Evolutionary conservation across 2,888 invertebrate genomes (phyloP), one percentile per base, ranked within the genome.

Genomic region (Amphipyra berbera): DNA sequence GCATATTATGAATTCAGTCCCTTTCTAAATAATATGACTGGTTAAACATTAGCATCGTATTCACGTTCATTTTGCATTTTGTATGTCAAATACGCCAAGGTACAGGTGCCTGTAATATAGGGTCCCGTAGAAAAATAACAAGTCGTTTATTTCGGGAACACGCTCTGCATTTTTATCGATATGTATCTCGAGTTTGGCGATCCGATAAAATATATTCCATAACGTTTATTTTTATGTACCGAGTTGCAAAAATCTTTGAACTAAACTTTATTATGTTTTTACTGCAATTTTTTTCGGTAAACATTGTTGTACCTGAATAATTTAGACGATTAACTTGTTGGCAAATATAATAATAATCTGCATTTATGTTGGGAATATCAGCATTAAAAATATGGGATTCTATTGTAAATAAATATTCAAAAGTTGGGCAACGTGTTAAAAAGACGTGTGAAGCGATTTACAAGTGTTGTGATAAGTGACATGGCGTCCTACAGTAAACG

Each of bases 21-120:
- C 38, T 57, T 53, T 50, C 14, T 33, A 30, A 57, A 54, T 57
- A 46, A 56, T 67, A 57, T 53, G 12, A 53, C 12, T 41, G 48
- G n/a, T 42, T 54, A 6, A 49, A 57, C 45, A 57, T 73, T 50
- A 54, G 44, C 41, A 44, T 45, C 8, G 30, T 35, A 35, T 38
- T 45, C 10, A 48, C 12, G 33, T 54, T 54, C 42, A 44, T 57
- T 62, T 73, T 49, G 45, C 48, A 40, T 42, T 30, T 44, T 44
- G 15, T 53, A 42, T 35, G 52, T 52, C 7, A 52, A 21, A 41
- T 52, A 49, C n/a, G 13, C 27, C 37, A 6, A 35, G n/a, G 12
- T 10, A 27, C 52, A 52, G 52, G 42, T 52, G 42, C 13, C 1
- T 37, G 1, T n/a, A 38, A 55, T 41, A 41, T 67, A 48, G 41